A percentile compares a stretch with the other conserved stretches of the same genome.
These are phyloP conservation scores for Platorchestia sp. DNA, from an alignment of 1,140 invertebrate species.

Conservation along the genomic window DNA sequence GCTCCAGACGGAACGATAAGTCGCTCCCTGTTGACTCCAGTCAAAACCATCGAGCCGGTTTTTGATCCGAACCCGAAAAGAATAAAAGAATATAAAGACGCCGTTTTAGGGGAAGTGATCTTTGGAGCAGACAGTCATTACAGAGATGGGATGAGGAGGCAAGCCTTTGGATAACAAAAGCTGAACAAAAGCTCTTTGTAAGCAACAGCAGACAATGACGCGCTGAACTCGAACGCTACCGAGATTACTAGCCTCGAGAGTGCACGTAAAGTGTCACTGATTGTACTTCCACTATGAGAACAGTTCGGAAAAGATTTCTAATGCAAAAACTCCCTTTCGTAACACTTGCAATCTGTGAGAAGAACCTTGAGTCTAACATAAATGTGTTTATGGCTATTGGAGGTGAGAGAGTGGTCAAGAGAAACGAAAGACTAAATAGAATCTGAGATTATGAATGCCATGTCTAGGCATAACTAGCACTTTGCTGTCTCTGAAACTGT, in stretches of 20 bases:
- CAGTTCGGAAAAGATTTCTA: background rate
- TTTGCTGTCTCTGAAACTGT: no score
- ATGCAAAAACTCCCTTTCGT: background rate
- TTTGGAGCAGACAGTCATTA: conserved; percentile 31
- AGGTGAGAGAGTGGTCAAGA: no score
- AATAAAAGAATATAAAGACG: conserved; percentile 39
- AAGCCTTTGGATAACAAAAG: conserved; percentile 24
- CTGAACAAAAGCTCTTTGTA: background rate
- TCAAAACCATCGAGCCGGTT: conserved; percentile 11
- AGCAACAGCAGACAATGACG: background rate
- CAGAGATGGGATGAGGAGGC: conserved; percentile 47
- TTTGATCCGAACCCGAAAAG: conserved; percentile 7
- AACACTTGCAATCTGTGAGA: background rate
- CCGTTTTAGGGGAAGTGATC: conserved; percentile 44
- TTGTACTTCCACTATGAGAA: background rate
- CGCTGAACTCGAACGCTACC: background rate
- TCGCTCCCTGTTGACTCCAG: conserved; percentile 24
- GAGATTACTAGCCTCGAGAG: conserved; percentile 4
- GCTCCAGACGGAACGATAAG: background rate
- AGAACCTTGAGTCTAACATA: background rate
- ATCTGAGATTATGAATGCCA: no score
- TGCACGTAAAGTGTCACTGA: background rate
- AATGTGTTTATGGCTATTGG: background rate
- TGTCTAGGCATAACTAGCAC: no score
- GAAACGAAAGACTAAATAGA: no score